These are phyloP conservation scores for Tympanoctomys barrerae DNA, from an alignment of 2,797 vertebrate species.

Conservation along the genomic window DNA sequence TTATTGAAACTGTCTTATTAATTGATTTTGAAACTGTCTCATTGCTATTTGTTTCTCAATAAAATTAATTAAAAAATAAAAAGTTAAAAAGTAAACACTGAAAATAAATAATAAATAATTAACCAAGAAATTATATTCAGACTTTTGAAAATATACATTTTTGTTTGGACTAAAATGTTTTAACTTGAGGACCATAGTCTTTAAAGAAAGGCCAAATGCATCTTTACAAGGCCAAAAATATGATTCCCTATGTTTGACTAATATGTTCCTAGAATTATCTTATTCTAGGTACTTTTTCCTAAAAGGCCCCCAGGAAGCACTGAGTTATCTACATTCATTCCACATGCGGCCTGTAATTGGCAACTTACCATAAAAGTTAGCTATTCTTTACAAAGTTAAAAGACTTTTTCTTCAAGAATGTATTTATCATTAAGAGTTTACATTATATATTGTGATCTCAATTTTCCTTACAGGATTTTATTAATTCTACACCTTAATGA, in stretches of 20 bases:
- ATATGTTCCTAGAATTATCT: slow-evolving; percentile 59
- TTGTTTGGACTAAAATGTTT: slow-evolving; percentile 30
- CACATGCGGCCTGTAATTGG: background rate
- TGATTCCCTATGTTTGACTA: slow-evolving; percentile 59
- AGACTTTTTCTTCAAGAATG: background rate
- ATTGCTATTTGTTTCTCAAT: too few relatives aligned
- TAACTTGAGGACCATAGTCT: slow-evolving; percentile 60
- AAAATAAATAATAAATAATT: slow-evolving; percentile 56
- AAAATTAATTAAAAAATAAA: too few relatives aligned
- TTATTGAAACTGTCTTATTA: too few relatives aligned
- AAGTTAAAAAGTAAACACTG: too few relatives aligned
- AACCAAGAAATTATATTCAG: slow-evolving; percentile 34
- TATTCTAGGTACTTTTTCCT: slow-evolving; percentile 61
- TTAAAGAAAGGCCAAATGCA: slow-evolving; percentile 57
- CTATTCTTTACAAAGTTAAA: slow-evolving; percentile 27
- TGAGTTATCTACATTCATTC: background rate
- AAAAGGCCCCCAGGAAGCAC: background rate
- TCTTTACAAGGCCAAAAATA: slow-evolving; percentile 54
- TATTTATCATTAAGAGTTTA: slow-evolving; percentile 53
- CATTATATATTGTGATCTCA: slow-evolving; percentile 4
- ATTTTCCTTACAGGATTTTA: slow-evolving; percentile 35
- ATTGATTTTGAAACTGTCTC: too few relatives aligned
- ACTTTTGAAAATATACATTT: slow-evolving; percentile 62
- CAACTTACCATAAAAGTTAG: background rate
- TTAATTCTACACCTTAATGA: slow-evolving; percentile 23